Evolutionary conservation across 2,113 vertebrate species (phyloP).

Genomic region (Aramus guarauna): DNA sequence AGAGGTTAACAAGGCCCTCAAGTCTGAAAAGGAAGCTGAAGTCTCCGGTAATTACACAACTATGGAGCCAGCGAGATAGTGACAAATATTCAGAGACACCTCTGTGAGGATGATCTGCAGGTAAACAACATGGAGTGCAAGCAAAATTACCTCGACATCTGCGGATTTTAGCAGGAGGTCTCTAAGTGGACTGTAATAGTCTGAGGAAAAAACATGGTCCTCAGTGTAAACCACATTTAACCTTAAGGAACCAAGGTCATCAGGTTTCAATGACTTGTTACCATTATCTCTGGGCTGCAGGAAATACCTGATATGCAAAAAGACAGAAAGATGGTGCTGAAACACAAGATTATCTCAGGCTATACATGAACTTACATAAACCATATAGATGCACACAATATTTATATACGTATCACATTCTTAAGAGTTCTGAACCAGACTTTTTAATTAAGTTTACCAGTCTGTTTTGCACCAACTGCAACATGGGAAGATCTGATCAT

Average conservation of each 20-base stretch:
- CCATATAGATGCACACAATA: neutral
- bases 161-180: slow-evolving; percentile 90
- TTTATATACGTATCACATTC: neutral
- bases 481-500: neutral
- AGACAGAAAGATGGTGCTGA: neutral
- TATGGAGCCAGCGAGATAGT: neutral
- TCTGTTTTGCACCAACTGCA: neutral
- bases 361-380: neutral
- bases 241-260: slow-evolving; percentile 92
- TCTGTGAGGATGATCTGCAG: neutral
- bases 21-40: neutral
- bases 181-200: slow-evolving; percentile 89
- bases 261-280: slow-evolving; percentile 89
- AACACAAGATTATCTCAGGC: neutral
- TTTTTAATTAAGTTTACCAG: neutral
- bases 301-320: slow-evolving; percentile 86
- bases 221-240: slow-evolving; percentile 98
- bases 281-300: slow-evolving; percentile 94
- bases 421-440: neutral
- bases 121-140: neutral
- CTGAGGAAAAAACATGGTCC: slow-evolving; percentile 94
- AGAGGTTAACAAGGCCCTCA: neutral
- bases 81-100: neutral
- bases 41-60: neutral
- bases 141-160: slow-evolving; percentile 82